Evolutionary conservation across 2,888 invertebrate species (phyloP).

Genomic region (Yponomeuta cagnagella): DNA sequence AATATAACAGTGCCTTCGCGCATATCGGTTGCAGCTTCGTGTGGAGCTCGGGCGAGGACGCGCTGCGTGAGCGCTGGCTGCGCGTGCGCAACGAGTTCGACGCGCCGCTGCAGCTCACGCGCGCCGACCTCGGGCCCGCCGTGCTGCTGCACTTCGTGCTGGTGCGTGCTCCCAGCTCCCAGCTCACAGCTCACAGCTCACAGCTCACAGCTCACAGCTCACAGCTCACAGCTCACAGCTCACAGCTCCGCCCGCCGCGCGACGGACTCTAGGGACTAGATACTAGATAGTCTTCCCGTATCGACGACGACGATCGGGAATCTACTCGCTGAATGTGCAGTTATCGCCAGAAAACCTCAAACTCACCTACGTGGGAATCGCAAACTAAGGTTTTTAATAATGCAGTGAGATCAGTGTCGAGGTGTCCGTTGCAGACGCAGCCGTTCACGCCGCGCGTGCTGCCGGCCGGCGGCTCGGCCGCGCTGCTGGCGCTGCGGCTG

Average conservation of each 20-base stretch:
- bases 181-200: neutral
- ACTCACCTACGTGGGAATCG: no score
- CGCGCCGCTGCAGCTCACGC: constrained; percentile 35
- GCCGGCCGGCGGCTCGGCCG: constrained; percentile 24
- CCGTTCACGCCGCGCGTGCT: constrained; percentile 19
- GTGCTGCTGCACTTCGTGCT: constrained; percentile 34
- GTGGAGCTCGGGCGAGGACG: constrained; percentile 31
- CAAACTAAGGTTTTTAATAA: no score
- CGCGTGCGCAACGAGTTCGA: constrained; percentile 47
- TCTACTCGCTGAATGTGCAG: no score
- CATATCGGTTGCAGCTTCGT: constrained; percentile 36
- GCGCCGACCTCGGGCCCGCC: constrained; percentile 32
- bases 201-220: no score
- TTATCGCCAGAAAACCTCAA: no score
- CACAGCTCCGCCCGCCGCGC: no score
- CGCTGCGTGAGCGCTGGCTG: constrained; percentile 32
- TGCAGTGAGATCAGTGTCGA: no score
- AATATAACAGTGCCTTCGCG: no score
- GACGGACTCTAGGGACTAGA: no score
- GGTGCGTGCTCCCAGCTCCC: constrained; percentile 28
- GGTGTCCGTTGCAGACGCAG: neutral
- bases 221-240: no score
- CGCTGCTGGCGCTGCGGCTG: constrained; percentile 3
- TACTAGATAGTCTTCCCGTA: no score
- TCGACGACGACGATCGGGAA: no score